Evolutionary conservation across 2,113 vertebrate species (phyloP).

Genomic region (Lepisosteus osseus): DNA sequence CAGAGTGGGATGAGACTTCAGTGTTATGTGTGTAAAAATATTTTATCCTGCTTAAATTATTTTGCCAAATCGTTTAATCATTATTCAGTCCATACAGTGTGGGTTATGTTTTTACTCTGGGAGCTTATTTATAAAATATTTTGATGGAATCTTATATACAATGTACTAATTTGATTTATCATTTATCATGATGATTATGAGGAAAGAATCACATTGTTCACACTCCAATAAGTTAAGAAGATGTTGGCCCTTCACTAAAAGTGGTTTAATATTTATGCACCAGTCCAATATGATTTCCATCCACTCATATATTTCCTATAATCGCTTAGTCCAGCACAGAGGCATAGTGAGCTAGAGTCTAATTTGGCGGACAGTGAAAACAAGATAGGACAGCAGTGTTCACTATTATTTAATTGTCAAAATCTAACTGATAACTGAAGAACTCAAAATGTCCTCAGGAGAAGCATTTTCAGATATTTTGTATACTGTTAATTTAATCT

Average conservation of each 20-base stretch:
- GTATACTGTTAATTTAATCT: too few species aligned
- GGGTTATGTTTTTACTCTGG: constrained; percentile 29
- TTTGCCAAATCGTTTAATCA: constrained; percentile 50
- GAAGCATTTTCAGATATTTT: too few species aligned
- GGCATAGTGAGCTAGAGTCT: too few species aligned
- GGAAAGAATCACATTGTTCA: constrained; percentile 23
- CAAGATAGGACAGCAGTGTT: too few species aligned
- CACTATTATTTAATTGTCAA: too few species aligned
- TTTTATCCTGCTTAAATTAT: constrained; percentile 40
- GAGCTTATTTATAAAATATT: constrained; percentile 35
- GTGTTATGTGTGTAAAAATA: constrained; percentile 47
- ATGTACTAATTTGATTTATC: constrained; percentile 36
- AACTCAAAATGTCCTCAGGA: too few species aligned
- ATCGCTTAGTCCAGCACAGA: too few species aligned
- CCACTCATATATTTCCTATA: too few species aligned
- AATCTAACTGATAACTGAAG: too few species aligned
- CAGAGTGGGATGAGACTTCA: constrained; percentile 31
- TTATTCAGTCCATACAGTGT: constrained; percentile 32
- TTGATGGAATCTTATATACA: constrained; percentile 35
- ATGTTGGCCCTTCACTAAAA: constrained; percentile 40
- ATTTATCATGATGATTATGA: constrained; percentile 34
- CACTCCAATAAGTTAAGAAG: constrained; percentile 42
- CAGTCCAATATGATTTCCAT: too few species aligned
- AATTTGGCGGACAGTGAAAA: too few species aligned
- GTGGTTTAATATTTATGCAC: constrained; percentile 11